Conservation (phyloP, 2,797 vertebrate species). For the Tokudaia tokunoshimensis region DNA sequence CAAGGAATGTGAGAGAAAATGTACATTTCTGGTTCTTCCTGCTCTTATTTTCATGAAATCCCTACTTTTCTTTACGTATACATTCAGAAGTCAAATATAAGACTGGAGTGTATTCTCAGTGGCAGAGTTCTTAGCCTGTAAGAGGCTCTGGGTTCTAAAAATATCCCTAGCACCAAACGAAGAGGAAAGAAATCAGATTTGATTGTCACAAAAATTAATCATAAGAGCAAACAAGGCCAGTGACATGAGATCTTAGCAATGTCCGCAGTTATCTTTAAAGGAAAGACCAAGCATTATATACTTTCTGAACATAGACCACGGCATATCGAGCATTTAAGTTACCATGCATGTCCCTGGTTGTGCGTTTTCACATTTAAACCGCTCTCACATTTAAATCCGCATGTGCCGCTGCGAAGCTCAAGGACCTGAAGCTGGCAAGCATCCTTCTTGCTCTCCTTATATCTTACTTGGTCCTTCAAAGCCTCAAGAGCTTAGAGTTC, state of each 20-base stretch:
- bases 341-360: background rate
- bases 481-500: conserved; percentile 70
- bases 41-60: background rate
- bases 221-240: conserved; percentile 64
- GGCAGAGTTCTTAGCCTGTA: background rate
- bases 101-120: background rate
- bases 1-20: background rate
- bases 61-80: conserved; percentile 31
- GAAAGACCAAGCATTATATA: background rate
- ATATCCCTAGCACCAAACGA: background rate
- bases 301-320: background rate
- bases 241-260: background rate
- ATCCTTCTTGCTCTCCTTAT: background rate
- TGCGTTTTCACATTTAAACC: background rate
- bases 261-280: background rate
- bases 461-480: conserved; percentile 78
- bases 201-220: conserved; percentile 17
- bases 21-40: background rate
- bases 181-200: background rate
- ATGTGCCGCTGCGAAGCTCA: background rate
- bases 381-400: background rate
- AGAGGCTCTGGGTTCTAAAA: background rate
- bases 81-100: background rate
- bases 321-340: background rate
- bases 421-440: background rate